Evolutionary conservation across 2,797 vertebrate genomes (phyloP).

Genomic region (Pseudocheirus occidentalis): DNA sequence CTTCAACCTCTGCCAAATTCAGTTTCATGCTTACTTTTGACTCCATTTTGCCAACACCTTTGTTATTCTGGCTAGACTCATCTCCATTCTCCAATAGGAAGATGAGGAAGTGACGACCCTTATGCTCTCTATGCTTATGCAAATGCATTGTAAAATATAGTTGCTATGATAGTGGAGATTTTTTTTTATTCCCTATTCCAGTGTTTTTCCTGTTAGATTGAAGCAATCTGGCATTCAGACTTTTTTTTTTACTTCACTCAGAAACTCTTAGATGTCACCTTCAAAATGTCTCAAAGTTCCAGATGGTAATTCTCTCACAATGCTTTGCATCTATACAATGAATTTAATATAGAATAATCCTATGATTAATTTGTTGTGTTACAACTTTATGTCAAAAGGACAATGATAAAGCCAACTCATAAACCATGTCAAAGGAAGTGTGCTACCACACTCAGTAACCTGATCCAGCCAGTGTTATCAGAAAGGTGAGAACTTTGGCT

Average conservation of each 20-base stretch:
- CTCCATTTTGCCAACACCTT: background rate
- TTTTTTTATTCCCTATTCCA: background rate
- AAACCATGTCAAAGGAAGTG: background rate
- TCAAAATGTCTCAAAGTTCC: constrained; percentile 25
- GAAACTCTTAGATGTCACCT: constrained; percentile 27
- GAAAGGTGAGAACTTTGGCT: background rate
- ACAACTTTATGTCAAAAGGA: background rate
- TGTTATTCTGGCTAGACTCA: constrained; percentile 3
- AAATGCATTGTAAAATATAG: background rate
- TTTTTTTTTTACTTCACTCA: background rate
- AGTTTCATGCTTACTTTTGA: background rate
- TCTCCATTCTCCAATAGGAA: background rate
- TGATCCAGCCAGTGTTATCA: background rate
- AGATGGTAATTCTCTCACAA: constrained; percentile 2
- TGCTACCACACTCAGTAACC: background rate
- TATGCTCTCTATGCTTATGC: background rate
- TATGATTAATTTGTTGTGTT: background rate
- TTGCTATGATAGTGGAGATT: background rate
- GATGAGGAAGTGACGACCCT: constrained; percentile 1
- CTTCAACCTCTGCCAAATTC: background rate
- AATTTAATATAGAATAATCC: background rate
- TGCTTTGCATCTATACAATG: background rate
- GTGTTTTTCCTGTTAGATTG: background rate
- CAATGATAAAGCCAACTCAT: background rate
- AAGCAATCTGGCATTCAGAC: constrained; percentile 22